A percentile compares a stretch with the other conserved stretches of the same genome.
Conservation (phyloP, 2,888 invertebrate genomes). For the Nomada ruficornis region DNA sequence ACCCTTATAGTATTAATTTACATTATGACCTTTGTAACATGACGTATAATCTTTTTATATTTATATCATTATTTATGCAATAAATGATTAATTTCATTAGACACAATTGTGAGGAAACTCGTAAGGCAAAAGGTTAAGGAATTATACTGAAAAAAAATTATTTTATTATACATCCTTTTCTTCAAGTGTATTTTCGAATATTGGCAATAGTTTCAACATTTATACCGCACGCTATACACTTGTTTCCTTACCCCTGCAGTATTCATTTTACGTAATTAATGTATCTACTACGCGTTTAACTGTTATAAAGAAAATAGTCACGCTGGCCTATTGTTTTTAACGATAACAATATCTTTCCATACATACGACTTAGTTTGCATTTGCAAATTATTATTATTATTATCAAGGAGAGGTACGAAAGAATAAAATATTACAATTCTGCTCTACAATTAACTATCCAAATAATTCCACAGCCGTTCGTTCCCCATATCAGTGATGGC, state of each 20-base stretch:
- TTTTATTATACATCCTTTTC: too few species aligned
- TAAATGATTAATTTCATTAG: neutral
- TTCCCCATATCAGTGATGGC: neutral
- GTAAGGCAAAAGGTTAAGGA: neutral
- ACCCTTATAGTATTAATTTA: neutral
- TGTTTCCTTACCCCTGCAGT: neutral
- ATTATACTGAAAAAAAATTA: neutral
- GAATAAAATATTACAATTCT: constrained; percentile 2
- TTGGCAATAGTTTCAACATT: neutral
- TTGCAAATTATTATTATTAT: neutral
- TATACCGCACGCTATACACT: too few species aligned
- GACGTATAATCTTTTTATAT: neutral
- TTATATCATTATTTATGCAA: neutral
- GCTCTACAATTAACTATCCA: neutral
- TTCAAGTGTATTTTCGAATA: neutral
- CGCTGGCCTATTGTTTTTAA: neutral
- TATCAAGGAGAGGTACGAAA: neutral
- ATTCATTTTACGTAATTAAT: neutral
- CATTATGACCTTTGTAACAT: too few species aligned
- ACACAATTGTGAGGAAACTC: neutral
- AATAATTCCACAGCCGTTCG: neutral
- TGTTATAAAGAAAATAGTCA: constrained; percentile 2
- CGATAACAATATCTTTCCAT: too few species aligned
- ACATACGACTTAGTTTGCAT: neutral
- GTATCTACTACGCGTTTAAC: neutral